These are phyloP conservation scores for Tipula unca DNA, from an alignment of 2,888 invertebrate species.

Conservation along the genomic window DNA sequence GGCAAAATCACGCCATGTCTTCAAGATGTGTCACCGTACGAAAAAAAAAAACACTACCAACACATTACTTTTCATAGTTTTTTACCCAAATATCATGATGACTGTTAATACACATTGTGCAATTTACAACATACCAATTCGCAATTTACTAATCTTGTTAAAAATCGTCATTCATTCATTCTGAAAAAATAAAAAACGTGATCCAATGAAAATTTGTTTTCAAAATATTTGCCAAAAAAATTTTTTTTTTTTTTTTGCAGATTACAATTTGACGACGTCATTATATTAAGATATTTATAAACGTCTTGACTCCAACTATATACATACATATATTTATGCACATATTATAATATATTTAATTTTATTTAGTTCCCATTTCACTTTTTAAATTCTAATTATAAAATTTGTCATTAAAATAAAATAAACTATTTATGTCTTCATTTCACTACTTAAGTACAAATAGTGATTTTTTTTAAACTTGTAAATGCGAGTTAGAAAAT, in stretches of 20 bases:
- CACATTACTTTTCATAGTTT: neutral
- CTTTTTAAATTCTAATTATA: neutral
- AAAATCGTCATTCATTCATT: neutral
- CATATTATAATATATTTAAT: neutral
- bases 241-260: neutral
- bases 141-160: neutral
- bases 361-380: neutral
- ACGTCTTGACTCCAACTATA: neutral
- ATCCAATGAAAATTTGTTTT: neutral
- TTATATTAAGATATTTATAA: neutral
- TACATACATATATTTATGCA: neutral
- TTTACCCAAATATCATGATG: neutral
- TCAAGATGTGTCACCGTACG: neutral
- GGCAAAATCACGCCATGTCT: neutral
- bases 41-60: neutral
- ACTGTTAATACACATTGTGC: neutral
- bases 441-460: neutral
- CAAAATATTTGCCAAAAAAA: neutral
- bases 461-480: neutral
- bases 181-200: neutral
- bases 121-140: neutral
- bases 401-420: neutral
- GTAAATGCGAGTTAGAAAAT: neutral
- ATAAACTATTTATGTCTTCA: neutral
- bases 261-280: neutral